A percentile compares a stretch with the other conserved stretches of the same genome.
These are phyloP conservation scores for Asobara japonica DNA, from an alignment of 1,140 invertebrate species.

Conservation along the genomic window DNA sequence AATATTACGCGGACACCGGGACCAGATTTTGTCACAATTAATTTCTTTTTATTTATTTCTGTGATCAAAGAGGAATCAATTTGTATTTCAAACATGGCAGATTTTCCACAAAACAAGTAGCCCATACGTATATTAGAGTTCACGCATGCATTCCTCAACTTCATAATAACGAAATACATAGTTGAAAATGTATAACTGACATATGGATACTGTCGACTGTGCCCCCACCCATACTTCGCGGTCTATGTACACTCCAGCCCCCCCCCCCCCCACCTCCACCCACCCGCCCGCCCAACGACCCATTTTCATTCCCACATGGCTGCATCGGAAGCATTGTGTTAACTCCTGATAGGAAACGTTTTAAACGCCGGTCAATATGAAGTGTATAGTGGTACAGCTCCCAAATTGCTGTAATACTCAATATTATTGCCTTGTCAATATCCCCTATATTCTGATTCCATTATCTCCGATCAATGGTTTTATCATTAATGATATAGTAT, in stretches of 20 bases:
- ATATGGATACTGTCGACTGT: neutral
- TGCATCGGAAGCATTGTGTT: conserved; percentile 4
- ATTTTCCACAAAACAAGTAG: no score
- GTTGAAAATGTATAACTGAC: neutral
- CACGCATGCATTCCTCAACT: neutral
- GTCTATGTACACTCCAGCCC: neutral
- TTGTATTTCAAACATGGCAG: no score
- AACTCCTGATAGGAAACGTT: neutral
- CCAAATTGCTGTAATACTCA: neutral
- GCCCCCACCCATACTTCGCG: no score
- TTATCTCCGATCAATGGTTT: neutral
- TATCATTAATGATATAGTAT: neutral
- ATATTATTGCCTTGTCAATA: neutral
- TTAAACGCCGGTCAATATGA: neutral
- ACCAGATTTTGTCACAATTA: no score
- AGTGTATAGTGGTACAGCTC: neutral
- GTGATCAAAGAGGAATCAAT: no score
- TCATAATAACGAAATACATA: neutral
- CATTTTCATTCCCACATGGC: neutral
- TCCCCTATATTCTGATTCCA: neutral
- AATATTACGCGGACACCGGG: no score
- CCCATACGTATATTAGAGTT: no score
- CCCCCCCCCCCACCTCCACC: neutral
- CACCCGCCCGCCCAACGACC: no score
- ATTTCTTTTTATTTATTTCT: no score